Conservation (phyloP, 1,140 invertebrate genomes). For the Anoplolepis gracilipes region DNA sequence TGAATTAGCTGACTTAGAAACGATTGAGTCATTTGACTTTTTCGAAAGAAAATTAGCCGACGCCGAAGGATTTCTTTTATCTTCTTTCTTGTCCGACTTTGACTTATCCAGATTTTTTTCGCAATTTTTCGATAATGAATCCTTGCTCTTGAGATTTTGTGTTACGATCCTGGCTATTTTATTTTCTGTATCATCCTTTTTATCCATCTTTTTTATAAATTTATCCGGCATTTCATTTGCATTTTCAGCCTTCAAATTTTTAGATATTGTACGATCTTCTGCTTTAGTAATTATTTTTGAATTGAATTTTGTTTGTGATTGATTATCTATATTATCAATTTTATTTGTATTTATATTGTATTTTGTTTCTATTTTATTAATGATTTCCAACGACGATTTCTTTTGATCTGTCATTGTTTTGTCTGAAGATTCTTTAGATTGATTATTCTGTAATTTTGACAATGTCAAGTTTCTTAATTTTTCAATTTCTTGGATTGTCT, state of each 20-base stretch:
- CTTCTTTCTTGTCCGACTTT: neutral
- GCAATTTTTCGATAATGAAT: neutral
- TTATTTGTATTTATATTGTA: neutral
- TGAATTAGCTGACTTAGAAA: conserved; percentile 2
- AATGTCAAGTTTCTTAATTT: neutral
- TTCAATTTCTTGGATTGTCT: neutral
- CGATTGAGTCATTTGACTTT: neutral
- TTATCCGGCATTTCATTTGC: neutral
- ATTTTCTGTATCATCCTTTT: neutral
- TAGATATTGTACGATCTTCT: neutral
- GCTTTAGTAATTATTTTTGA: neutral
- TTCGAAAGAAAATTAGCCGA: neutral
- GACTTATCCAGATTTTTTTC: neutral
- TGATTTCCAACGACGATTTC: neutral
- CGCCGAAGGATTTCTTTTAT: neutral
- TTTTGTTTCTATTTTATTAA: conserved; percentile 15
- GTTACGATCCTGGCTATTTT: neutral
- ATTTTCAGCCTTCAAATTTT: neutral
- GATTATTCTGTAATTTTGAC: neutral
- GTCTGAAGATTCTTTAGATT: neutral
- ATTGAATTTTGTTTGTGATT: neutral
- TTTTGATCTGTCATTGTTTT: neutral
- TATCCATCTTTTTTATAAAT: neutral
- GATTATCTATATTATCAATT: neutral
- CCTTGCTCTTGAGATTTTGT: neutral